phyloP scores from a whole-genome alignment of 2,113 vertebrate genomes.

The Pelodiscus sinensis region DNA sequence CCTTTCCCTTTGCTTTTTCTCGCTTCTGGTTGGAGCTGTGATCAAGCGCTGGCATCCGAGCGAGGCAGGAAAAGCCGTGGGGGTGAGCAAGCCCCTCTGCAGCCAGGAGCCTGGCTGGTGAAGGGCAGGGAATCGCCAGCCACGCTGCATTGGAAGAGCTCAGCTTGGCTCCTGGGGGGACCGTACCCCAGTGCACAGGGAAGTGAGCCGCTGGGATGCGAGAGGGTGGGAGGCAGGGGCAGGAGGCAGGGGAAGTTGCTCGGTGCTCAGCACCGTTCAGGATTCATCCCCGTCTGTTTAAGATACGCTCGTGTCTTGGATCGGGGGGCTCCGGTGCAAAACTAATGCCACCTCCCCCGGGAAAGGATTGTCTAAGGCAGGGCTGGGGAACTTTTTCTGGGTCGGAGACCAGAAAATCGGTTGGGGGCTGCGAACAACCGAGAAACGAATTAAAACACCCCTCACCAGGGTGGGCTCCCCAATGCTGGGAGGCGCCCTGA shows the following conservation, averaged over 20 bases:
- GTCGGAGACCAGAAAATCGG: too few species aligned
- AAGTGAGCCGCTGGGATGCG: not conserved
- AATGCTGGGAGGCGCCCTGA: too few species aligned
- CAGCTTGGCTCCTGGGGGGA: not conserved
- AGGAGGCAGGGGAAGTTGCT: not conserved
- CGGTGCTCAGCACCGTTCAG: not conserved
- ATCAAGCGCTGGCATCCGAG: fast-evolving
- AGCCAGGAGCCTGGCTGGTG: not conserved
- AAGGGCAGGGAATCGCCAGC: not conserved
- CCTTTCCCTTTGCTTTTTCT: not conserved
- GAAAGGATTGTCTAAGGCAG: not conserved
- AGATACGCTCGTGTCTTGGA: not conserved
- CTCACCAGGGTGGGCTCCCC: too few species aligned
- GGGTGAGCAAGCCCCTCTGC: not conserved
- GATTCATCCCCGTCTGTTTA: not conserved
- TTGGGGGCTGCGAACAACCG: too few species aligned
- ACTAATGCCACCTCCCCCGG: not conserved
- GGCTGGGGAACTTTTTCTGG: too few species aligned
- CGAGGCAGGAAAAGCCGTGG: not conserved
- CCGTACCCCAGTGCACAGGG: too few species aligned
- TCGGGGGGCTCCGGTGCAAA: not conserved
- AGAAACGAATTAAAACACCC: too few species aligned
- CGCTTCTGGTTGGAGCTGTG: not conserved
- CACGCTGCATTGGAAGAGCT: not conserved
- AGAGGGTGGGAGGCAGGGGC: too few species aligned